Evolutionary conservation across 2,797 vertebrate species (phyloP).

Genomic region (Delichon dasypus): DNA sequence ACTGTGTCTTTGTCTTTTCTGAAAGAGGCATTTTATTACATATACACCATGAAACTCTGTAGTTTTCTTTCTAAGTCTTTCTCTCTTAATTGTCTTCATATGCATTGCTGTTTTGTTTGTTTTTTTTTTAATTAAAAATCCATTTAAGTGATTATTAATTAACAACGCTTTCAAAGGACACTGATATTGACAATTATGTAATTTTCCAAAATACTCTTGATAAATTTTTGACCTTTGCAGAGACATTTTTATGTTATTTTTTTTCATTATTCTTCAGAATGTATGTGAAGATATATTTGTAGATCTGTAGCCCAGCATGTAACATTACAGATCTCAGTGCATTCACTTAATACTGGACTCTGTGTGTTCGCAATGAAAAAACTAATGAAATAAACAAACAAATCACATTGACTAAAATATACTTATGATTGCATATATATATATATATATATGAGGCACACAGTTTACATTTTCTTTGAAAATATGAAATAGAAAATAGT

Average conservation of each 20-base stretch:
- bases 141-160: neutral
- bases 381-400: neutral
- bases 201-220: neutral
- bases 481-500: neutral
- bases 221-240: neutral
- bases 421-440: neutral
- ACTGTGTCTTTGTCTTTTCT: neutral
- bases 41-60: neutral
- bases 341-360: neutral
- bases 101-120: accelerated
- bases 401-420: neutral
- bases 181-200: neutral
- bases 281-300: neutral
- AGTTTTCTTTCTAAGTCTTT: neutral
- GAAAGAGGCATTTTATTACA: neutral
- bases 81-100: neutral
- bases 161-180: neutral
- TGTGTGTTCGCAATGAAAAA: neutral
- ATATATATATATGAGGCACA: neutral
- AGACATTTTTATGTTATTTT: neutral
- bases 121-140: neutral
- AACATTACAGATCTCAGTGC: neutral
- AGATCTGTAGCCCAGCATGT: neutral
- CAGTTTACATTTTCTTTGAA: neutral
- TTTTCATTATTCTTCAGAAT: neutral